Evolutionary conservation across 2,888 invertebrate genomes (phyloP).

Genomic region (Lepidocyrtoides sp.): DNA sequence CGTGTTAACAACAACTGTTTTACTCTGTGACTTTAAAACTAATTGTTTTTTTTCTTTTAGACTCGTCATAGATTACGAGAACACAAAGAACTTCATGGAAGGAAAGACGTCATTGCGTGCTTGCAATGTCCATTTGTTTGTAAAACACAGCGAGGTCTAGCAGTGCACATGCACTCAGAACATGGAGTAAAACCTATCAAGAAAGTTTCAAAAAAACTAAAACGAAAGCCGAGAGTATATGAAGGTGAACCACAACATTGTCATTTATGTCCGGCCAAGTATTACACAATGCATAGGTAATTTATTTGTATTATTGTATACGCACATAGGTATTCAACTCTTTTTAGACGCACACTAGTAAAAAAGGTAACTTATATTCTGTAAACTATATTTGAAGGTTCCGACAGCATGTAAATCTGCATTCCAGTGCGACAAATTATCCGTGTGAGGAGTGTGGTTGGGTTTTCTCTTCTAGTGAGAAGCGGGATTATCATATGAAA

Average conservation of each 20-base stretch:
- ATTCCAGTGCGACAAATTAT: not conserved
- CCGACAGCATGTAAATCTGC: constrained; percentile 4
- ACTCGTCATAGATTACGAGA: constrained; percentile 29
- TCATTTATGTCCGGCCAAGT: constrained; percentile 33
- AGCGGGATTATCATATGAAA: constrained; percentile 15
- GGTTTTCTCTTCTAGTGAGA: constrained; percentile 20
- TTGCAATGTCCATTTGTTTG: constrained; percentile 45
- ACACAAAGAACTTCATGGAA: constrained; percentile 28
- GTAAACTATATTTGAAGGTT: constrained; percentile 34
- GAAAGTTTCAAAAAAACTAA: not conserved
- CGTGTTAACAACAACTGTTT: no score
- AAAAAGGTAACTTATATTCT: no score
- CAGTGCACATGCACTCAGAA: not conserved
- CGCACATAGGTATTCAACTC: not conserved
- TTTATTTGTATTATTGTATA: not conserved
- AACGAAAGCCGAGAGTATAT: not conserved
- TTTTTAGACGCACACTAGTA: no score
- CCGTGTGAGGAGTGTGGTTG: constrained; percentile 41
- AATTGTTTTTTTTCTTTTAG: constrained; percentile 13
- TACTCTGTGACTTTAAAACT: not conserved
- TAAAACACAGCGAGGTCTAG: not conserved
- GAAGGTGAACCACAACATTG: not conserved
- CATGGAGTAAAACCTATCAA: not conserved
- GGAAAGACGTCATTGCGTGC: not conserved
- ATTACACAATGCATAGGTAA: constrained; percentile 44